phyloP scores from a whole-genome alignment of 1,140 invertebrate genomes.

The Wiebesia pumilae region DNA sequence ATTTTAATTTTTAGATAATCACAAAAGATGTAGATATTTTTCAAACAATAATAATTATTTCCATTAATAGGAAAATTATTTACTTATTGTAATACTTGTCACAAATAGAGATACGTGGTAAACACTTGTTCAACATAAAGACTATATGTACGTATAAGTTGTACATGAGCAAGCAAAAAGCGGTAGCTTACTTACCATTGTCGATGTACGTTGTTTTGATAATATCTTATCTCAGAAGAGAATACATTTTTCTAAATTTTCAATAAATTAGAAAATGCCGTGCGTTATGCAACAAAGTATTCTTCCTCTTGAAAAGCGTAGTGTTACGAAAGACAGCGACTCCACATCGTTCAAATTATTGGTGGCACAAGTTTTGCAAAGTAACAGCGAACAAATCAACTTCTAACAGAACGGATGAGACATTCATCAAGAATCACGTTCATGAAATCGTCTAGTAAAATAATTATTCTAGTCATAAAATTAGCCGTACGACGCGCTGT shows the following conservation, averaged over 20 bases:
- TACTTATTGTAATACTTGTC: background rate
- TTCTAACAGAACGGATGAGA: background rate
- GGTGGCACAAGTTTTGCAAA: background rate
- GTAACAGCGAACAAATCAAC: background rate
- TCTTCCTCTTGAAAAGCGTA: background rate
- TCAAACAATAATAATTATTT: background rate
- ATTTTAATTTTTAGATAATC: background rate
- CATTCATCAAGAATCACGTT: constrained; percentile 2
- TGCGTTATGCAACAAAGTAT: background rate
- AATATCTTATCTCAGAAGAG: background rate
- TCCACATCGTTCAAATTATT: background rate
- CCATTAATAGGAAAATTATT: background rate
- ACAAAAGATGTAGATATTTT: background rate
- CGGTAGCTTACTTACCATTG: background rate
- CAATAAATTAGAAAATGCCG: background rate
- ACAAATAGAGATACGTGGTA: background rate
- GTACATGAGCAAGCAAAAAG: background rate
- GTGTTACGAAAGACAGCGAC: background rate
- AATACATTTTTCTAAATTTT: no score
- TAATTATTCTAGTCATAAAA: constrained; percentile 42
- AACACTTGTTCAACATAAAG: constrained; percentile 8
- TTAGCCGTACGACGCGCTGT: constrained; percentile 47
- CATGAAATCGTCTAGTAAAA: constrained; percentile 30
- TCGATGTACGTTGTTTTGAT: background rate
- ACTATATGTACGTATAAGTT: background rate